A percentile compares a stretch with the other conserved stretches of the same genome.
Evolutionary conservation across 2,888 invertebrate species (phyloP).

Genomic region (Graphium colonna): DNA sequence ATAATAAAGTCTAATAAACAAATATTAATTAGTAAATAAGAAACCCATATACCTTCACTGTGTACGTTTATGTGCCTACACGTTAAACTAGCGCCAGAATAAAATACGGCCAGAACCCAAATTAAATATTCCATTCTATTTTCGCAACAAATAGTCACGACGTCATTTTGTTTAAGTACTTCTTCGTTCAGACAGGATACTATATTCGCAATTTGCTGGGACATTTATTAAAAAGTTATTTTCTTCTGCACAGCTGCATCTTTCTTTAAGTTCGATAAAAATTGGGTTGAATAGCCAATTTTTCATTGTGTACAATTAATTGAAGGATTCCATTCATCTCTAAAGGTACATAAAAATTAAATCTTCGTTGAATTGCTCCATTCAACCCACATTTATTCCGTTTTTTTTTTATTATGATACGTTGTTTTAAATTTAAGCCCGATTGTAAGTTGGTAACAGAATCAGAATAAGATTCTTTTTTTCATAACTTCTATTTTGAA

Average conservation of each 20-base stretch:
- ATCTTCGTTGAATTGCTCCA: slow-evolving; percentile 18
- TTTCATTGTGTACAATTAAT: slow-evolving; percentile 16
- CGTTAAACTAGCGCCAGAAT: slow-evolving; percentile 42
- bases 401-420: slow-evolving; percentile 21
- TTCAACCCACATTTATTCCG: slow-evolving; percentile 19
- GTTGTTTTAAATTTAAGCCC: slow-evolving; percentile 19
- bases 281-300: slow-evolving; percentile 14
- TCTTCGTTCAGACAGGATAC: slow-evolving; percentile 37
- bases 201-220: slow-evolving; percentile 42
- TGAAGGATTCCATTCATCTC: slow-evolving; percentile 21
- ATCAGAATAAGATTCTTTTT: not conserved
- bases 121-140: slow-evolving; percentile 46
- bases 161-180: slow-evolving; percentile 41
- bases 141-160: slow-evolving; percentile 48
- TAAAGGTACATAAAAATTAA: slow-evolving; percentile 19
- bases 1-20: not conserved
- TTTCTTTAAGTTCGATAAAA: slow-evolving; percentile 35
- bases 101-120: slow-evolving; percentile 40
- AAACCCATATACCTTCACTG: slow-evolving; percentile 51
- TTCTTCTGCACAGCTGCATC: slow-evolving; percentile 37
- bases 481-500: not conserved
- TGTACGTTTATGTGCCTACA: slow-evolving; percentile 47
- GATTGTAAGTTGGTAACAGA: slow-evolving; percentile 12
- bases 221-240: slow-evolving; percentile 41
- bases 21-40: no score